Base-by-base conservation (phyloP, 2,113 vertebrate species). In the Syngnathus typhle region DNA sequence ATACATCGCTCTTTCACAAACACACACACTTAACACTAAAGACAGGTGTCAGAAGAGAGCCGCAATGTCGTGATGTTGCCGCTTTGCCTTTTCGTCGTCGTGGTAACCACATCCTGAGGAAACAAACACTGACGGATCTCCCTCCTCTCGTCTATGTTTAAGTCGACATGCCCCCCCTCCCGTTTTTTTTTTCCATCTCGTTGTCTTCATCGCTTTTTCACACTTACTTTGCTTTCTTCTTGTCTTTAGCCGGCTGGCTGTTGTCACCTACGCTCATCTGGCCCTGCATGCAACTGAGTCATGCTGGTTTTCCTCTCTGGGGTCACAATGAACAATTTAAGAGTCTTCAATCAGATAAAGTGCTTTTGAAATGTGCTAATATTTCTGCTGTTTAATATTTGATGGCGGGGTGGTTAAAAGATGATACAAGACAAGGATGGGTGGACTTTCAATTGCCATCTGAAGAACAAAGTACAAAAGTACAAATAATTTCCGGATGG, bases 81-180 rank as follows among this genome's bases (percentile, higher is more conserved):
- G 74, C 65, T 69, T 68, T 84, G 82, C 72, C 73, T 83, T 73
- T 76, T 80, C 56, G 78, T 86, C 71, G 84, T 84, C 81, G 82
- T 79, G 85, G 74, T 88, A 85, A 88, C 88, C 88, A 89, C 88
- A 88, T 89, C 88, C 88, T 89, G 88, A 88, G 88, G 88, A 89
- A 89, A 88, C 86, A 82, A 86, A 83, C 76, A 76, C 77, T 87
- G 87, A 86, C 79, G 85, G 85, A 88, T 89, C 88, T 87, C 85
- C 87, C 88, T 87, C 80, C 79, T 88, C 75, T 86, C 66, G 80
- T 76, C 86, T 88, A 86, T 87, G 86, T 89, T 87, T 88, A 85
- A 86, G 86, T 88, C 74, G 78, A 37, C 2, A 73, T 80, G 47
- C 69, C 80, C 72, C 77, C 83, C 79, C 69, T 69, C 71, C 2